phyloP scores from a whole-genome alignment of 2,888 invertebrate species.

The Andrena haemorrhoa region DNA sequence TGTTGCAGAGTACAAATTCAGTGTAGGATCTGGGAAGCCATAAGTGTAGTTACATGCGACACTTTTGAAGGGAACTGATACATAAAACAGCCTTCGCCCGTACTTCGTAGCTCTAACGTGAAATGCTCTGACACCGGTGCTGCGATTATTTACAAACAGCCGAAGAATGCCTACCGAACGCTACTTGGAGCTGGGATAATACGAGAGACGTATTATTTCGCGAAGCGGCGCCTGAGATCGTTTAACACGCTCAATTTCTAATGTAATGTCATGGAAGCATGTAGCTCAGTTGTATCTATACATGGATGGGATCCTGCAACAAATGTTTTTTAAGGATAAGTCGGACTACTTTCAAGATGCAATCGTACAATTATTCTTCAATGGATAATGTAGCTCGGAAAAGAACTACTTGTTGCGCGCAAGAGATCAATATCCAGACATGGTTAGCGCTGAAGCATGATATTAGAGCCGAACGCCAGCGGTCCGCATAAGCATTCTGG shows the following conservation, averaged over 20 bases:
- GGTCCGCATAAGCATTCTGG: conserved; percentile 35
- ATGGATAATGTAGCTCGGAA: conserved; percentile 80
- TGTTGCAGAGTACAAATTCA: conserved; percentile 59
- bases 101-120: conserved; percentile 13
- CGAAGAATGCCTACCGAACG: conserved; percentile 50
- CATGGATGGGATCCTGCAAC: conserved; percentile 80
- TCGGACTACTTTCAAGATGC: conserved; percentile 76
- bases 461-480: conserved; percentile 52
- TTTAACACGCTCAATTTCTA: conserved; percentile 38
- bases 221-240: conserved; percentile 46
- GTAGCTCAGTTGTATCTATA: conserved; percentile 74
- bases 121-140: conserved; percentile 49
- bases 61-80: conserved; percentile 10
- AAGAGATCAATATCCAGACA: conserved; percentile 66
- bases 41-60: conserved; percentile 47
- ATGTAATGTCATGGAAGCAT: conserved; percentile 62
- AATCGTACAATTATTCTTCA: conserved; percentile 79
- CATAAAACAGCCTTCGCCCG: background rate
- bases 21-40: conserved; percentile 24
- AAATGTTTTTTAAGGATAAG: conserved; percentile 76
- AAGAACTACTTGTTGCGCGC: conserved; percentile 63
- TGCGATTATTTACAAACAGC: conserved; percentile 26
- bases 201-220: conserved; percentile 34
- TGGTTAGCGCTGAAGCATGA: conserved; percentile 60
- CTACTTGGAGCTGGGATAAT: conserved; percentile 65